phyloP scores from a whole-genome alignment of 2,888 invertebrate genomes.

The Hanleya hanleyi region DNA sequence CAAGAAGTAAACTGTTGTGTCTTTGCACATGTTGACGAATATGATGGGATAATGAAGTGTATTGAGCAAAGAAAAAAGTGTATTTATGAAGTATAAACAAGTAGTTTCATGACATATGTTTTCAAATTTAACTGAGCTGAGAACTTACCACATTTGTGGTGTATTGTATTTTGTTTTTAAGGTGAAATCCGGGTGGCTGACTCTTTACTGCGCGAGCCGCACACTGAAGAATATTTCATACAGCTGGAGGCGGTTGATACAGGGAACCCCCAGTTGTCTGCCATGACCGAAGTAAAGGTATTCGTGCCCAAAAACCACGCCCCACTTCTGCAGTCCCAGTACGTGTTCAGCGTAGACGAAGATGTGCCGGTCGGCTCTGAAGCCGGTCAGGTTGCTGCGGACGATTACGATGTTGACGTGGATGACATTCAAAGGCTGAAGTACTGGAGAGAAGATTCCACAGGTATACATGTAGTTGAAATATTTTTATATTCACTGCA shows the following conservation, averaged over 20 bases:
- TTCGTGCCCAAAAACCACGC: slow-evolving; percentile 26
- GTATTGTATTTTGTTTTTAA: neutral
- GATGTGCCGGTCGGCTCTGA: neutral
- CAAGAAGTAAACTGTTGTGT: no score
- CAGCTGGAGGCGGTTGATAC: slow-evolving; percentile 24
- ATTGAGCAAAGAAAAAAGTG: no score
- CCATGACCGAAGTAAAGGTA: slow-evolving; percentile 17
- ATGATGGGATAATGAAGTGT: no score
- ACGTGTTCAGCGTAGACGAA: neutral
- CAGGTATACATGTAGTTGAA: neutral
- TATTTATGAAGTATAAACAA: no score
- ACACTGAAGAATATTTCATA: neutral
- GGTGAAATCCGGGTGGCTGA: neutral
- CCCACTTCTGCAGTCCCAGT: neutral
- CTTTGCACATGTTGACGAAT: no score
- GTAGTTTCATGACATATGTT: no score
- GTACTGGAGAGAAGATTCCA: neutral
- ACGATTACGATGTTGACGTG: slow-evolving; percentile 9
- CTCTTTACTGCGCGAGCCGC: neutral
- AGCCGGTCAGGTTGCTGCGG: slow-evolving; percentile 5
- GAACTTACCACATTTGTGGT: no score
- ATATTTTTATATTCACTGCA: no score
- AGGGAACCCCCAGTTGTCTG: slow-evolving; percentile 20
- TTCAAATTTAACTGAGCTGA: no score
- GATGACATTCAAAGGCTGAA: neutral